phyloP scores from a whole-genome alignment of 2,797 vertebrate species.

The Cirrhinus molitorella region DNA sequence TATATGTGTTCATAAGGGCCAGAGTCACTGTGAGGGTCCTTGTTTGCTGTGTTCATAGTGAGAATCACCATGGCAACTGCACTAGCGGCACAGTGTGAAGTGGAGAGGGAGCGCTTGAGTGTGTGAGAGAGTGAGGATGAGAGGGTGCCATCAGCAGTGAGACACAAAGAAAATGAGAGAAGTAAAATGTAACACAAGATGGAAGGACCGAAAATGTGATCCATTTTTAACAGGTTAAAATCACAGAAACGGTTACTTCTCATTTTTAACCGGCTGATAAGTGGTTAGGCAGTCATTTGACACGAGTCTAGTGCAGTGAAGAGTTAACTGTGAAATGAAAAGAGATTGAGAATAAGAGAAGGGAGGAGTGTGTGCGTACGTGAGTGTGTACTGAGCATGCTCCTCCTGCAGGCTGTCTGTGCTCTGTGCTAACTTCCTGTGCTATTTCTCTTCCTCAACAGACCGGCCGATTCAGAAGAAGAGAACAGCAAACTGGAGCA shows the following conservation, averaged over 20 bases:
- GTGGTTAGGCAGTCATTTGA: constrained; percentile 35
- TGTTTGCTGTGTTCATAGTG: constrained; percentile 78
- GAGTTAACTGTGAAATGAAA: constrained; percentile 71
- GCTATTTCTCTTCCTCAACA: constrained; percentile 75
- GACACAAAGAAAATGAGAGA: constrained; percentile 52
- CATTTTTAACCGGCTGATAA: neutral
- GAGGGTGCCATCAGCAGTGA: constrained; percentile 52
- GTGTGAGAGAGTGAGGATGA: constrained; percentile 57
- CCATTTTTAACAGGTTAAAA: neutral
- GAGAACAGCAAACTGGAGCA: constrained; percentile 46
- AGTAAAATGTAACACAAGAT: constrained; percentile 19
- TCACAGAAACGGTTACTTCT: neutral
- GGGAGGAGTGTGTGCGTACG: constrained; percentile 48
- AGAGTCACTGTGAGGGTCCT: constrained; percentile 75
- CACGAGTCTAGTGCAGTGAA: constrained; percentile 34
- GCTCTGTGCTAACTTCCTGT: constrained; percentile 79
- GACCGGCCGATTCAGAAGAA: constrained; percentile 61
- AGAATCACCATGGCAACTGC: constrained; percentile 77
- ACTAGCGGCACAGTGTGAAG: constrained; percentile 80
- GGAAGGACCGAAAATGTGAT: neutral
- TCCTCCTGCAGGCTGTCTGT: constrained; percentile 56
- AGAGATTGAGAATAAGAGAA: constrained; percentile 52
- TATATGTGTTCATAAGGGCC: constrained; percentile 61
- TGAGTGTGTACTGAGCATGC: constrained; percentile 74
- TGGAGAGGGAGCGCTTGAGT: constrained; percentile 68